Base-by-base conservation (phyloP, 2,797 vertebrate species). In the Lepilemur ruficaudatus region DNA sequence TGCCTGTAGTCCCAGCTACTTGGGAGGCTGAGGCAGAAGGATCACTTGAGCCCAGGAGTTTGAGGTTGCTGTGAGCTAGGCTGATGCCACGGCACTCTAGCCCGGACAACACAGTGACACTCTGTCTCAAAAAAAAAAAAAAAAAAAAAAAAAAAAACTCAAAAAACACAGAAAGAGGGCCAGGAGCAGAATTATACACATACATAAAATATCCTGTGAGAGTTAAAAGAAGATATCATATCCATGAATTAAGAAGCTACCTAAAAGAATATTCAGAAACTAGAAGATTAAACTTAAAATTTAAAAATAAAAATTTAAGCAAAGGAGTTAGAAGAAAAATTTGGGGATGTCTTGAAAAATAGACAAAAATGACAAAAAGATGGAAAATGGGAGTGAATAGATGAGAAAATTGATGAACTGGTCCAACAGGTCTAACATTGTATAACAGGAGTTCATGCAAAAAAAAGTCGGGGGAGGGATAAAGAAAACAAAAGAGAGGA, bases 321-420 rank as follows among this genome's bases (percentile, higher is more conserved):
- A 50, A 86, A 86, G 9, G 28, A 82, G 3, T 63, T 55, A 88
- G 61, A 86, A 38, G 61, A 61, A 96, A 83, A 92, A 70, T 93
- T 95, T 41, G 50, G 46, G 76, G 85, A 65, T 72, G 15, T 43
- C 35, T 91, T 89, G 7, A 52, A 93, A 91, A 93, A 94, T 12
- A 94, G 50, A 93, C 13, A 30, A 89, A 92, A 89, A 94, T 73
- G 32, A 73, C 70, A 92, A 91, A 96, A 95, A 41, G 30, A 81
- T 67, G 23, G 65, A 86, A 94, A 94, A 57, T 22, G 28, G 23
- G 63, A 93, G 4, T 88, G n/a, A 94, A 75, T 2, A 69, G 43
- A 78, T 61, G 25, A 84, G 28, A 96, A 95, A 91, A 93, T 48
- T 70, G 65, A 94, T 93, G 52, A 79, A 83, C 32, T 69, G 13